Base-by-base conservation (phyloP, 2,888 invertebrate genomes). In the Acronicta aceris region DNA sequence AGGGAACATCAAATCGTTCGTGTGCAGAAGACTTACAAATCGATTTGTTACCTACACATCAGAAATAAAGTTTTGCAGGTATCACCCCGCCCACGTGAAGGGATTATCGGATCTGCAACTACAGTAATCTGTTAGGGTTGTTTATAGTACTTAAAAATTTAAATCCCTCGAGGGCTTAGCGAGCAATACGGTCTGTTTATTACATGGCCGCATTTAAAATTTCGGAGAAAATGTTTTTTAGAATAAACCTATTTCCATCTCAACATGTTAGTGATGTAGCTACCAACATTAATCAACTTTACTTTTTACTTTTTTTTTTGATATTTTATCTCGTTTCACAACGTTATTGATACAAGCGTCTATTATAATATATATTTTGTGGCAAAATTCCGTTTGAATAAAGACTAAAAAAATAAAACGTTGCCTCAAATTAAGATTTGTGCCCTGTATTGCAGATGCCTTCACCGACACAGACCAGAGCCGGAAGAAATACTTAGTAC, bases 21-120 rank as follows among this genome's bases (percentile, higher is more conserved):
- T 58, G 42, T 55, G 46, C 9, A 65, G 15, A n/a, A 27, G 21
- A 13, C 47, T 48, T 30, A 47, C 49, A 66, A 75, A 85, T 82
- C 80, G 79, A 85, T 83, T 83, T 69, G 61, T 77, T 79, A 74
- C 78, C 59, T 70, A 74, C 75, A 73, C 62, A 61, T 71, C 70
- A 73, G 63, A 69, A 74, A 73, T 73, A 81, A 75, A 81, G 61
- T 77, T 77, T 41, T 16, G 48, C 64, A 55, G 51, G 63, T 59
- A 60, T 59, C 65, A 64, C 36, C 64, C 59, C 46, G 21, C 46
- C 57, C 41, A 58, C 64, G 65, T 59, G 59, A 70, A 67, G 53
- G 71, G 65, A 70, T 80, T 73, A 71, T 60, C 48, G 55, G 71
- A 68, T 68, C 49, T 66, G 54, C 55, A 71, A 71, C 78, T 69